phyloP scores from a whole-genome alignment of 1,140 invertebrate genomes.

The Drosophila mauritiana region DNA sequence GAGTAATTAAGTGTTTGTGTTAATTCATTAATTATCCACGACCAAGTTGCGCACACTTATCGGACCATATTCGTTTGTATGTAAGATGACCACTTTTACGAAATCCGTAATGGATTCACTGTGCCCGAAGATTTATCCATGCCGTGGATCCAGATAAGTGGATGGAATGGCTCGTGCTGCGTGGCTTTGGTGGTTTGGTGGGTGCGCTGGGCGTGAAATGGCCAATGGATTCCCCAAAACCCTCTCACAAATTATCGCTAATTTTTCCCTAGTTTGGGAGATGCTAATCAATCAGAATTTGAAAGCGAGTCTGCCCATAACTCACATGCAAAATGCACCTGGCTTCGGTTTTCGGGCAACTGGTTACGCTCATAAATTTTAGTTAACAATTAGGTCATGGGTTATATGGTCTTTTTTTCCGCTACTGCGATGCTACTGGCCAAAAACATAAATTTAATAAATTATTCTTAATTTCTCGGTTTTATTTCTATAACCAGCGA shows the following conservation, averaged over 20 bases:
- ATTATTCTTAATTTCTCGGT: too few relatives aligned
- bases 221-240: slow-evolving; percentile 21
- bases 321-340: neutral
- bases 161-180: slow-evolving; percentile 29
- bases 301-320: slow-evolving; percentile 2
- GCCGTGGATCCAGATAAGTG: slow-evolving; percentile 44
- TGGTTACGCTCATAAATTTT: slow-evolving; percentile 18
- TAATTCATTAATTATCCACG: slow-evolving; percentile 76
- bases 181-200: slow-evolving; percentile 1
- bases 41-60: slow-evolving; percentile 19
- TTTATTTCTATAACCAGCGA: too few relatives aligned
- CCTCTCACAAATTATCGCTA: slow-evolving; percentile 26
- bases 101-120: slow-evolving; percentile 33
- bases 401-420: neutral
- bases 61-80: neutral
- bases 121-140: slow-evolving; percentile 30
- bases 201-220: slow-evolving; percentile 35
- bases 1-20: slow-evolving; percentile 78
- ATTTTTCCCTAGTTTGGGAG: slow-evolving; percentile 18
- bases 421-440: neutral
- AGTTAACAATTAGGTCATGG: slow-evolving; percentile 1
- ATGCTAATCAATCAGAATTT: slow-evolving; percentile 45
- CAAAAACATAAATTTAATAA: neutral
- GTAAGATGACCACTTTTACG: slow-evolving; percentile 18
- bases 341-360: neutral